Percentiles rank a stretch among this genome's conserved stretches.
Evolutionary conservation across 1,140 invertebrate species (phyloP).

Genomic region (Nephotettix cincticeps): DNA sequence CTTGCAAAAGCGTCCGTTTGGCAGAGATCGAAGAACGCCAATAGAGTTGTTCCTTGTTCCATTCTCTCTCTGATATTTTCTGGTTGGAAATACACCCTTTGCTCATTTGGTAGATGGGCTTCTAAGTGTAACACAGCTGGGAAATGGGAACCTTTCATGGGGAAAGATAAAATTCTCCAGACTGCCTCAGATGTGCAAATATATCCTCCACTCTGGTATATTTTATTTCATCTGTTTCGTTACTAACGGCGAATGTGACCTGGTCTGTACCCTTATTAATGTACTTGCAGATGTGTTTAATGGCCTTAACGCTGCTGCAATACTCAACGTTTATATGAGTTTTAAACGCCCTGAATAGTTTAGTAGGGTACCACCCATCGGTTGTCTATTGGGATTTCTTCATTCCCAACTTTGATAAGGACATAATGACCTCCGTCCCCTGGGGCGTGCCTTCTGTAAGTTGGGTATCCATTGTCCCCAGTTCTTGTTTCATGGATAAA

Average conservation of each 20-base stretch:
- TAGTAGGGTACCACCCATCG: background rate
- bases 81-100: constrained; percentile 6
- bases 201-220: constrained; percentile 45
- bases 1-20: background rate
- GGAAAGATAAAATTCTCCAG: constrained; percentile 46
- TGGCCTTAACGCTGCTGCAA: constrained; percentile 45
- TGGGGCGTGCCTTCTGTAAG: constrained; percentile 43
- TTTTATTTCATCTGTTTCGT: constrained; percentile 43
- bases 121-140: background rate
- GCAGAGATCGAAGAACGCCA: constrained; percentile 11
- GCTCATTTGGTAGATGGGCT: background rate
- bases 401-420: background rate
- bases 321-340: constrained; percentile 47
- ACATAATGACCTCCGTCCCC: constrained; percentile 34
- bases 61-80: background rate
- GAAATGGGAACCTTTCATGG: background rate
- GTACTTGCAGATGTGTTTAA: constrained; percentile 48
- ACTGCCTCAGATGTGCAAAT: constrained; percentile 47
- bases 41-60: constrained; percentile 36
- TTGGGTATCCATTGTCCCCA: constrained; percentile 48
- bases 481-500: constrained; percentile 41
- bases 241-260: constrained; percentile 44
- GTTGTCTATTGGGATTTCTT: too few species aligned
- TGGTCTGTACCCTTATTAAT: constrained; percentile 48
- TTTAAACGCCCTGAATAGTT: background rate